Evolutionary conservation across 2,797 vertebrate species (phyloP), one percentile per base, ranked within the genome.

Genomic region (Champsocephalus esox): DNA sequence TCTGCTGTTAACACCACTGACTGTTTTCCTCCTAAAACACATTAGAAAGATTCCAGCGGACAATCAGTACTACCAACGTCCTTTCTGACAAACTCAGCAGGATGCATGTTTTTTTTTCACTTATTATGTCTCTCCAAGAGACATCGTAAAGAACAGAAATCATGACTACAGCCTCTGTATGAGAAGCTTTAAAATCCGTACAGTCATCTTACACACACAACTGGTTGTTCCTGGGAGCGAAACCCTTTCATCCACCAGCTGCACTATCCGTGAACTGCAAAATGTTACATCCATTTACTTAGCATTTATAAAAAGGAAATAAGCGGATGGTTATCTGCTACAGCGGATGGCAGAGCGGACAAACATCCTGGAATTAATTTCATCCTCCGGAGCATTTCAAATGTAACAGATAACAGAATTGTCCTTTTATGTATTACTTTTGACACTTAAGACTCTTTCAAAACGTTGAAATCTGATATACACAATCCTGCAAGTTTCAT

Each of bases 221-320:
- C 66, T 21, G 59, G 14, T 64, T n/a, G 54, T 69, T 50, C 46
- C 57, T 12, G 3, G 24, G 44, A 71, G 28, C 43, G 58, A 16
- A 52, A 57, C 10, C 43, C 62, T 77, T 82, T 82, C 50, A 84
- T 77, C 52, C 81, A 79, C n/a, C 83, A 71, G 80, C 83, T 76
- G 75, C 71, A 46, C 54, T 17, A 59, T 51, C 45, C 56, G 38
- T 21, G 58, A 43, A 48, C 58, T 3, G 63, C 60, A 64, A 16
- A 43, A 61, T 70, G 5, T 65, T 77, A 75, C 65, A 49, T n/a
- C 65, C 75, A 38, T 75, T 69, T 75, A 70, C 57, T 73, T 24
- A 54, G 66, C 21, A 14, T 70, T 77, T 21, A 3, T 34, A 54
- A 65, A 58, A 21, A 65, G 50, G 44, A 79, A 13, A 38, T 51